Percentiles rank a stretch among this genome's conserved stretches.
phyloP scores from a whole-genome alignment of 2,113 vertebrate genomes.

The Rhinopomastus cyanomelas region DNA sequence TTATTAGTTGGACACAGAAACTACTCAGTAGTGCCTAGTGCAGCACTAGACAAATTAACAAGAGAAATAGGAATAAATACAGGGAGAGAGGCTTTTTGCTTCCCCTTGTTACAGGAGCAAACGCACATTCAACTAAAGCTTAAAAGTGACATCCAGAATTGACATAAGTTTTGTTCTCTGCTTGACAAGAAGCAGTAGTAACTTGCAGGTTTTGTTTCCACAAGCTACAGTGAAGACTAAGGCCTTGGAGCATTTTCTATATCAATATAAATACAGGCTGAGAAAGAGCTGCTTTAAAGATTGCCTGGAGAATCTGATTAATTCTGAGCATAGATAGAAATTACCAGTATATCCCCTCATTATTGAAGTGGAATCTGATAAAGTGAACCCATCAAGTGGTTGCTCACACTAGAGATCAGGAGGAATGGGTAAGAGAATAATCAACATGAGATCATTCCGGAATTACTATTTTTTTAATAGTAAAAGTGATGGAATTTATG shows the following conservation, averaged over 20 bases:
- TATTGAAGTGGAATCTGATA: background rate
- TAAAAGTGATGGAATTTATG: background rate
- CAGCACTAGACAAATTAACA: background rate
- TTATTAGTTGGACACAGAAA: background rate
- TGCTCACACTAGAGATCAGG: background rate
- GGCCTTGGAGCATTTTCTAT: background rate
- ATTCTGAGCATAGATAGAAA: background rate
- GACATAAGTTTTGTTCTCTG: background rate
- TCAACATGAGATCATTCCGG: background rate
- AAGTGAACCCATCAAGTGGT: background rate
- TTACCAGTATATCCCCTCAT: background rate
- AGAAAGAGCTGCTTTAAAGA: background rate
- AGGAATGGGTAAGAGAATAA: background rate
- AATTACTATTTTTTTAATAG: fast-evolving
- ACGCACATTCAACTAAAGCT: background rate
- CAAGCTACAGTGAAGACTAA: background rate
- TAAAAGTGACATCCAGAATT: background rate
- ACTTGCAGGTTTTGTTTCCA: background rate
- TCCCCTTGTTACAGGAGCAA: background rate
- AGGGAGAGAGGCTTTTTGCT: background rate
- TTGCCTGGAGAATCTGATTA: background rate
- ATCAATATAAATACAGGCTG: background rate
- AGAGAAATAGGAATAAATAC: background rate
- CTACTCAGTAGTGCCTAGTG: background rate
- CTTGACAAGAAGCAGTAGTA: background rate